These are phyloP conservation scores for Cepaea nemoralis DNA, from an alignment of 1,140 invertebrate species.

Conservation along the genomic window DNA sequence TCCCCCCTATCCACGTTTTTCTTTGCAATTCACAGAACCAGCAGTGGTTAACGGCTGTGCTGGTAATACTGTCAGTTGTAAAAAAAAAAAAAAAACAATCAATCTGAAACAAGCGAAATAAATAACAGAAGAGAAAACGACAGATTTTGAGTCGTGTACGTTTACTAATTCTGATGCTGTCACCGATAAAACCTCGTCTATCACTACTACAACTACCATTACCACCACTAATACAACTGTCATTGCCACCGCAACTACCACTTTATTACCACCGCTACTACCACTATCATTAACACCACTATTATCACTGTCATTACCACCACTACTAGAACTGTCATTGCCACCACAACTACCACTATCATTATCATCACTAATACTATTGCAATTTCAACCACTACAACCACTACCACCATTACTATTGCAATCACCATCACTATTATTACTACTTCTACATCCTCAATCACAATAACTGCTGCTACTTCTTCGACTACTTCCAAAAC, in stretches of 20 bases:
- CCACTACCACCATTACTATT: constrained; percentile 12
- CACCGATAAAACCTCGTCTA: not conserved
- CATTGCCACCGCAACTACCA: not conserved
- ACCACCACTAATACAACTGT: not conserved
- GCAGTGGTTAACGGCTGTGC: too few species aligned
- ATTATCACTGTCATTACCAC: constrained; percentile 14
- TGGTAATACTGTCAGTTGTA: too few species aligned
- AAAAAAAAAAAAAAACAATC: too few species aligned
- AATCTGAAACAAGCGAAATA: too few species aligned
- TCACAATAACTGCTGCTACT: not conserved
- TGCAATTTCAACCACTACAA: not conserved
- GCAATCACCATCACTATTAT: not conserved
- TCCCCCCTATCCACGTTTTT: too few species aligned
- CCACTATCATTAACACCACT: constrained; percentile 10
- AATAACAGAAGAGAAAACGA: too few species aligned
- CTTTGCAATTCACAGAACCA: too few species aligned
- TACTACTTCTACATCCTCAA: not conserved
- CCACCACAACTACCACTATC: constrained; percentile 12
- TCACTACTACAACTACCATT: not conserved
- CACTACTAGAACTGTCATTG: constrained; percentile 11
- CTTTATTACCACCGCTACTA: not conserved
- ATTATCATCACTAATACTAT: constrained; percentile 11
- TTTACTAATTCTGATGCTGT: not conserved
- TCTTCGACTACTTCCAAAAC: not conserved
- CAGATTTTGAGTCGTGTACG: too few species aligned